These are phyloP conservation scores for Drosophila fulvimacula DNA, from an alignment of 2,888 invertebrate species.

Conservation along the genomic window DNA sequence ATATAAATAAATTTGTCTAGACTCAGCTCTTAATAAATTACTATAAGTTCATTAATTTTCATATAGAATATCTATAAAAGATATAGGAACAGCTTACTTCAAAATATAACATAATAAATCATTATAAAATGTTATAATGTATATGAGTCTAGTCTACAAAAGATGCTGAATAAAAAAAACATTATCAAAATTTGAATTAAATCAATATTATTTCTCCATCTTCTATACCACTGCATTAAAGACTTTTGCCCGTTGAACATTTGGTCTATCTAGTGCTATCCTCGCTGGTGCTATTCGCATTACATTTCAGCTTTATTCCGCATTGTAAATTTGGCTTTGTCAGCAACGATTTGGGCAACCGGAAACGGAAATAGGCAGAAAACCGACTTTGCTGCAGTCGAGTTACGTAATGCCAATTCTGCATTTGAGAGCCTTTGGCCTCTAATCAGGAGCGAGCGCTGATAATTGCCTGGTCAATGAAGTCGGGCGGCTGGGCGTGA, in stretches of 20 bases:
- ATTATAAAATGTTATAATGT: no score
- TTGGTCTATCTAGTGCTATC: neutral
- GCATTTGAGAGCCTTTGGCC: conserved; percentile 18
- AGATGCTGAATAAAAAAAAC: no score
- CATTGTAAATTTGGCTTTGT: conserved; percentile 15
- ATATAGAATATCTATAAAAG: no score
- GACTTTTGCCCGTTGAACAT: neutral
- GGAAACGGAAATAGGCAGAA: conserved; percentile 51
- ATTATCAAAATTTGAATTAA: neutral
- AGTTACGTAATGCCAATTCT: conserved; percentile 21
- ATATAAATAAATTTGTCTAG: no score
- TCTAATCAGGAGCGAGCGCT: conserved; percentile 28
- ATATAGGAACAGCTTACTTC: no score
- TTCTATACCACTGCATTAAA: neutral
- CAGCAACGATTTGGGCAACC: conserved; percentile 23
- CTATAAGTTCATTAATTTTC: no score
- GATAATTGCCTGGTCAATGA: conserved; percentile 45
- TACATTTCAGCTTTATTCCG: neutral
- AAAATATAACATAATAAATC: no score
- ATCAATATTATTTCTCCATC: neutral
- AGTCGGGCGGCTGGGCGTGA: neutral
- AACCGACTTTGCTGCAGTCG: conserved; percentile 12
- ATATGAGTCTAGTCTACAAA: no score
- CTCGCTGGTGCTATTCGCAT: neutral
- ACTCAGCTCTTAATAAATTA: no score